phyloP scores from a whole-genome alignment of 2,888 invertebrate genomes.

The Drosophila falleni region DNA sequence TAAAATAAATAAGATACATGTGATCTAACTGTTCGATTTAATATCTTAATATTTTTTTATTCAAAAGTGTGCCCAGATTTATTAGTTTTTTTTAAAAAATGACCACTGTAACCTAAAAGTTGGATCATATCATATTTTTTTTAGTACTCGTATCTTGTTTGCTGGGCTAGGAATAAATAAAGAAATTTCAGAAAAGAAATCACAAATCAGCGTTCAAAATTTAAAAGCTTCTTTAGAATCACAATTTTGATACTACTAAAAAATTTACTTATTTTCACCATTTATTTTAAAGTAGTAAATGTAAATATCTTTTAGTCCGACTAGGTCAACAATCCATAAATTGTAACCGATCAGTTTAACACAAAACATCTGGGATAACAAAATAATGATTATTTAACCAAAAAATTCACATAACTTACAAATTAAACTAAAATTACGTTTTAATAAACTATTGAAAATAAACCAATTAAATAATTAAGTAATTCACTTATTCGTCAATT shows the following conservation, averaged over 20 bases:
- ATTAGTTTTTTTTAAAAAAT: neutral
- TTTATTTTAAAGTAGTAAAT: no score
- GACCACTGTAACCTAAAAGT: neutral
- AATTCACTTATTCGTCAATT: neutral
- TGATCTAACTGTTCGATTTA: neutral
- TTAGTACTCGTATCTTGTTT: no score
- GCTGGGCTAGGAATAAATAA: no score
- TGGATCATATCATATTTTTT: no score
- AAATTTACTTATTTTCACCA: no score
- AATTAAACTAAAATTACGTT: neutral
- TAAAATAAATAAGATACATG: neutral
- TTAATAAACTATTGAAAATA: neutral
- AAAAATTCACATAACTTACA: neutral
- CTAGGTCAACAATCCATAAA: neutral
- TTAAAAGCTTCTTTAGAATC: no score
- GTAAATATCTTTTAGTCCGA: neutral
- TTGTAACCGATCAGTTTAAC: neutral
- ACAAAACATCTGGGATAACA: neutral
- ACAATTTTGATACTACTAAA: no score
- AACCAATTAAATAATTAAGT: no score
- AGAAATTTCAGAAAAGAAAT: no score
- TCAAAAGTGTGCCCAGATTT: neutral
- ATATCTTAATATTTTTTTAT: neutral
- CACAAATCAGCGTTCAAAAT: no score
- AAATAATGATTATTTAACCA: neutral